These are phyloP conservation scores for Rugalucina vietnamica DNA, from an alignment of 2,888 invertebrate species.

Conservation along the genomic window DNA sequence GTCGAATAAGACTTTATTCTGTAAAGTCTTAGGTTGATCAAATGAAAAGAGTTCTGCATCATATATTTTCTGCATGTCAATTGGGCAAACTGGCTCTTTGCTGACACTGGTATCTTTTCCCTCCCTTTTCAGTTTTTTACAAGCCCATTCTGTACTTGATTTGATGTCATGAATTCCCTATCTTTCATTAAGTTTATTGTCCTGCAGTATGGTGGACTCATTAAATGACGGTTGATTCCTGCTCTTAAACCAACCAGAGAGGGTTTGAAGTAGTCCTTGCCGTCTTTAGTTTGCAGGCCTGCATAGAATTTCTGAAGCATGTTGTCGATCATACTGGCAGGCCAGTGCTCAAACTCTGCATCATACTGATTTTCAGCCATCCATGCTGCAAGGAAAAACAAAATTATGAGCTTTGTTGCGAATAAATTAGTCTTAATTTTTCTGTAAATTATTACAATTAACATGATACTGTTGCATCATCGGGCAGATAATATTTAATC, in stretches of 20 bases:
- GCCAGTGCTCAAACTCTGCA: conserved; percentile 16
- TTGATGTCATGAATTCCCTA: conserved; percentile 36
- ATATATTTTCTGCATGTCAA: conserved; percentile 6
- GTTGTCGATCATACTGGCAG: background rate
- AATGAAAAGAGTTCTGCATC: conserved; percentile 6
- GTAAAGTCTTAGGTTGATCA: conserved; percentile 16
- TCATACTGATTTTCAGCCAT: background rate
- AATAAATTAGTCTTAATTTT: too few species aligned
- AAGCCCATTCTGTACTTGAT: conserved; percentile 38
- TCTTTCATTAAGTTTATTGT: conserved; percentile 38
- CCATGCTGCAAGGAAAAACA: conserved; percentile 22
- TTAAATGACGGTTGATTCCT: conserved; percentile 36
- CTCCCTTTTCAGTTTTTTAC: conserved; percentile 39
- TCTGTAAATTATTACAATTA: too few species aligned
- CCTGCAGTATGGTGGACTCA: conserved; percentile 10
- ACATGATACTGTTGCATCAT: too few species aligned
- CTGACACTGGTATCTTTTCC: conserved; percentile 36
- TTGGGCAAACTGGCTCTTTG: conserved; percentile 26
- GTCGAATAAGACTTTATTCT: conserved; percentile 42
- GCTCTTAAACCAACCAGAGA: conserved; percentile 31
- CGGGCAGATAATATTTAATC: too few species aligned
- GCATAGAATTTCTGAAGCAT: conserved; percentile 29
- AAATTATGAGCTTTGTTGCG: too few species aligned
- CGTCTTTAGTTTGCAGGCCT: conserved; percentile 21
- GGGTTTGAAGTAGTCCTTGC: conserved; percentile 37